Evolutionary conservation across 2,113 vertebrate species (phyloP).

Genomic region (Catharus minimus): DNA sequence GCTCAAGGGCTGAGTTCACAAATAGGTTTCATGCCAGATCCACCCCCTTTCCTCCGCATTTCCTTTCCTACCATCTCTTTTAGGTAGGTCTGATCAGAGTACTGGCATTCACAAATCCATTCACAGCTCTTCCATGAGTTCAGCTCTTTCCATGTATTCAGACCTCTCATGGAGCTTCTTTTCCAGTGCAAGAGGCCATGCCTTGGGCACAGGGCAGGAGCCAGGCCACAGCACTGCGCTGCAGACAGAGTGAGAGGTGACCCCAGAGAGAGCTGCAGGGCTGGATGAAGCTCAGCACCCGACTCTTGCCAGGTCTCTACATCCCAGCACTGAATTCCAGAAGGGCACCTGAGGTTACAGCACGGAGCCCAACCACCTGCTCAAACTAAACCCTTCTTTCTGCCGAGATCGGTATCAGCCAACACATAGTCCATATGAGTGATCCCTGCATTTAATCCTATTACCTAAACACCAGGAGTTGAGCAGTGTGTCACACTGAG

Average conservation of each 20-base stretch:
- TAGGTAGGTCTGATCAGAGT: not conserved
- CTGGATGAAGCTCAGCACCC: accelerated
- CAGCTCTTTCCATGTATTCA: not conserved
- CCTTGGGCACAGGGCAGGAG: not conserved
- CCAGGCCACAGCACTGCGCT: not conserved
- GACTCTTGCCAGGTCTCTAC: not conserved
- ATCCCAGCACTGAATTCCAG: not conserved
- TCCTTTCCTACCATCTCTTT: not conserved
- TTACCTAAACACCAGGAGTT: not conserved
- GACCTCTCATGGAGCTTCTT: not conserved
- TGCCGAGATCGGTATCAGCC: not conserved
- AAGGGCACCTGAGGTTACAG: not conserved
- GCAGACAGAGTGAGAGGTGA: not conserved
- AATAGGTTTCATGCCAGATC: not conserved
- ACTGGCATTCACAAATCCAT: not conserved
- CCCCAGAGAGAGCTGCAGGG: not conserved
- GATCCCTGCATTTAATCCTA: not conserved
- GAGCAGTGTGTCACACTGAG: not conserved
- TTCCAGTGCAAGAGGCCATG: not conserved
- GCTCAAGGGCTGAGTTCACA: not conserved
- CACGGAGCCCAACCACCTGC: accelerated
- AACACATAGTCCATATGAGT: not conserved
- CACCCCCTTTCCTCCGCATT: not conserved
- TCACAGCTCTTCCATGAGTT: not conserved
- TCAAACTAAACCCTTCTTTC: not conserved